A percentile compares a stretch with the other conserved stretches of the same genome.
These are phyloP conservation scores for Phycodurus eques DNA, from an alignment of 2,113 vertebrate genomes.

Conservation along the genomic window DNA sequence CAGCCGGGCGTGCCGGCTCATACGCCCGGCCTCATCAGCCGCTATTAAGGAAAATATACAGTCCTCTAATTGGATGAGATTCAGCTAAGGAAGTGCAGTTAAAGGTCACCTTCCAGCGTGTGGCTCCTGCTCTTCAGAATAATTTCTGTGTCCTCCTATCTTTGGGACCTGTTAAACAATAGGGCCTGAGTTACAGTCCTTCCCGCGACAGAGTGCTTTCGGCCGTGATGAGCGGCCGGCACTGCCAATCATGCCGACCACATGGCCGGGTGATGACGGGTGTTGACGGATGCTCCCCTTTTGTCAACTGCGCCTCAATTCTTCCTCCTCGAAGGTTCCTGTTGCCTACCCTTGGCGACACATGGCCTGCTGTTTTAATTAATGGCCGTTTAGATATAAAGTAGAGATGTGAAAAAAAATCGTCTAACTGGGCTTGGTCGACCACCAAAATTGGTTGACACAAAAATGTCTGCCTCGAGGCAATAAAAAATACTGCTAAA, in stretches of 20 bases:
- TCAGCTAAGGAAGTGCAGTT: conserved; percentile 97
- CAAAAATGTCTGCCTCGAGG: no score
- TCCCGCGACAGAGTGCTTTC: conserved; percentile 67
- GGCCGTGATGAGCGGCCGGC: conserved; percentile 61
- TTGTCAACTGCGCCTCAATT: conserved; percentile 49
- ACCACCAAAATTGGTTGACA: no score
- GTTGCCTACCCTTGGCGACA: conserved; percentile 48
- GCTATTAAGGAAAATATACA: conserved; percentile 99
- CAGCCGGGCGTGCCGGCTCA: conserved; percentile 90
- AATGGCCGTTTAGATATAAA: background rate
- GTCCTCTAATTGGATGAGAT: conserved; percentile 99
- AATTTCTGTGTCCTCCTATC: conserved; percentile 76
- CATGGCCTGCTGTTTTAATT: conserved; percentile 60
- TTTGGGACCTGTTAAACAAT: conserved; percentile 87
- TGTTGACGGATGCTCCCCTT: conserved; percentile 31
- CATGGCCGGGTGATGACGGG: conserved; percentile 54
- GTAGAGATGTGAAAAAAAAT: no score
- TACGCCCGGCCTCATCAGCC: conserved; percentile 94
- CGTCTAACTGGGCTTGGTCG: no score
- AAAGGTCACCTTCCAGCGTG: conserved; percentile 96
- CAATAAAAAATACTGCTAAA: no score
- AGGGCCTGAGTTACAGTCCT: conserved; percentile 88
- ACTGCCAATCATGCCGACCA: conserved; percentile 73
- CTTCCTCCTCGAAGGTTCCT: conserved; percentile 45
- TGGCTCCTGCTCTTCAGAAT: conserved; percentile 86